A percentile compares a stretch with the other conserved stretches of the same genome.
Evolutionary conservation across 2,113 vertebrate genomes (phyloP).

Genomic region (Leucopsar rothschildi): DNA sequence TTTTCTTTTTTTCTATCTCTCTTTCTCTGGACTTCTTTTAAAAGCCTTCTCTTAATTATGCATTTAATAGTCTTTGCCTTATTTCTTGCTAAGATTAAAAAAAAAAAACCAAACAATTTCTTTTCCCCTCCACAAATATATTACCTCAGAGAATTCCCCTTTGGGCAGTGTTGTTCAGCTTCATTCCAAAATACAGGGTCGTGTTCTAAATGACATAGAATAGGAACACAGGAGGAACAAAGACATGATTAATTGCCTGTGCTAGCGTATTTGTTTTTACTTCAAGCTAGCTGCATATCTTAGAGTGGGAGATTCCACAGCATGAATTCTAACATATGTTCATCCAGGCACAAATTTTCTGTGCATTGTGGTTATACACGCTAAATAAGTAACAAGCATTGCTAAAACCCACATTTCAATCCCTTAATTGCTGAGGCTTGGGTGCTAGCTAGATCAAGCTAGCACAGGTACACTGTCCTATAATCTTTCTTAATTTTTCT

Average conservation of each 20-base stretch:
- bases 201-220: background rate
- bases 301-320: background rate
- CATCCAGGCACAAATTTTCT: background rate
- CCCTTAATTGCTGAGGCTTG: background rate
- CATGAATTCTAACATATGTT: background rate
- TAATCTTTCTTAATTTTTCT: background rate
- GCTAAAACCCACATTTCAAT: background rate
- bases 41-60: background rate
- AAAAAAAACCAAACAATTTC: background rate
- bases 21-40: background rate
- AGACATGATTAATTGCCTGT: conserved; percentile 27
- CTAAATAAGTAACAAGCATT: background rate
- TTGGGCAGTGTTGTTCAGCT: background rate
- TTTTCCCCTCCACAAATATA: background rate
- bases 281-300: background rate
- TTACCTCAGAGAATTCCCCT: background rate
- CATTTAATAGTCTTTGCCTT: background rate
- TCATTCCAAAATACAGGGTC: background rate
- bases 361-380: background rate
- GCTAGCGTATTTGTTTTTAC: background rate
- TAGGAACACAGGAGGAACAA: background rate
- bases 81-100: background rate
- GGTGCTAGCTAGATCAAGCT: background rate
- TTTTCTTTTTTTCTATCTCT: background rate
- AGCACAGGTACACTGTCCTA: background rate